phyloP scores from a whole-genome alignment of 2,113 vertebrate genomes.

The Myotis davidii region DNA sequence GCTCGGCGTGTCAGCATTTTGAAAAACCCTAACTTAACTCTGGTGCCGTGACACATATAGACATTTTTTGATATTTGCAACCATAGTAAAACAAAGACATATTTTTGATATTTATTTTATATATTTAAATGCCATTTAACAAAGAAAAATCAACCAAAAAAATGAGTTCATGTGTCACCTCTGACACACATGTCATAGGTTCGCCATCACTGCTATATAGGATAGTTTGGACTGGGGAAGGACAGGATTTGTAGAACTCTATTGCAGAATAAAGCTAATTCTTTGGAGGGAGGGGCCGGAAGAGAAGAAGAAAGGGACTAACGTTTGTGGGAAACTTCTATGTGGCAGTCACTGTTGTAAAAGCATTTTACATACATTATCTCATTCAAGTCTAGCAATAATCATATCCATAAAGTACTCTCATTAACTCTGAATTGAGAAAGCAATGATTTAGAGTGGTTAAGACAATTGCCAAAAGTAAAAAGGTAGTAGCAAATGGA shows the following conservation, averaged over 20 bases:
- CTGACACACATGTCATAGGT: no score
- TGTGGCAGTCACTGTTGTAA: background rate
- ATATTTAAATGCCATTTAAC: no score
- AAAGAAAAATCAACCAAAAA: no score
- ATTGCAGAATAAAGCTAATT: conserved; percentile 26
- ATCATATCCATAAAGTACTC: background rate
- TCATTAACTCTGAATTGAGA: background rate
- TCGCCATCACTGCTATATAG: background rate
- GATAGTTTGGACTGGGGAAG: background rate
- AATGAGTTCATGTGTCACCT: no score
- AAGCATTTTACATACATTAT: conserved; percentile 31
- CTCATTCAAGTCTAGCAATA: conserved; percentile 14
- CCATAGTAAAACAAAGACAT: no score
- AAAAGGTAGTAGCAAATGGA: background rate
- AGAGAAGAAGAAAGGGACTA: background rate
- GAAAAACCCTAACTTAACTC: no score
- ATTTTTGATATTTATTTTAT: no score
- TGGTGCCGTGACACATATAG: no score
- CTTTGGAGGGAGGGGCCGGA: background rate
- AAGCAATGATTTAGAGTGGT: background rate
- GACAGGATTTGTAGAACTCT: background rate
- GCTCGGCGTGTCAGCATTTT: no score
- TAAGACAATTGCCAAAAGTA: conserved; percentile 21
- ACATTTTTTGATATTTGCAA: no score
- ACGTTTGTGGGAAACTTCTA: background rate